phyloP scores from a whole-genome alignment of 2,113 vertebrate genomes.

The Dendropsophus ebraccatus region DNA sequence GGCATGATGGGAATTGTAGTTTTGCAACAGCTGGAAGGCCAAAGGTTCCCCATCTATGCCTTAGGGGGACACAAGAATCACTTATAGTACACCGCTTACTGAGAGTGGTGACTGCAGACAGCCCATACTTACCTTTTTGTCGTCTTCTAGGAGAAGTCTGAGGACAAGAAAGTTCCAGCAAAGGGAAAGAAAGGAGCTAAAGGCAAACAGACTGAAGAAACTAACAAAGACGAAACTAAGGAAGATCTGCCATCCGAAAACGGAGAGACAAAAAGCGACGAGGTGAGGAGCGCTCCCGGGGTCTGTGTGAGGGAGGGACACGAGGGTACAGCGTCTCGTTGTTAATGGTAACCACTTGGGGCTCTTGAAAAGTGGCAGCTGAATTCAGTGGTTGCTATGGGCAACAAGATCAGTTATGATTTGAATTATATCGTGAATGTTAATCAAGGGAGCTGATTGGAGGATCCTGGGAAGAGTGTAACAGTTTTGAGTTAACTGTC shows the following conservation, averaged over 20 bases:
- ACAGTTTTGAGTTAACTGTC: no score
- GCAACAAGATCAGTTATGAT: background rate
- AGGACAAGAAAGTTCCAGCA: conserved; percentile 76
- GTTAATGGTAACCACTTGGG: background rate
- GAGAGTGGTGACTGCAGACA: no score
- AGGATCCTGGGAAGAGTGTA: no score
- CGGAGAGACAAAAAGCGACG: conserved; percentile 85
- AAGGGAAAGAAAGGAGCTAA: conserved; percentile 85
- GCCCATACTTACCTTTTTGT: background rate
- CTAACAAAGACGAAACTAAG: conserved; percentile 78
- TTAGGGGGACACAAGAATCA: no score
- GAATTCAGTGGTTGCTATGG: background rate
- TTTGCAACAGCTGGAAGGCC: no score
- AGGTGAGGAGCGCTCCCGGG: conserved; percentile 70
- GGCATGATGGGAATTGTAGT: no score
- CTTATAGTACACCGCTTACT: no score
- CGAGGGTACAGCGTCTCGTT: background rate
- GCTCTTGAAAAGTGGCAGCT: no score
- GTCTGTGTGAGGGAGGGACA: no score
- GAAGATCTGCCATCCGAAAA: conserved; percentile 86
- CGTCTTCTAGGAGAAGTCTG: conserved; percentile 72
- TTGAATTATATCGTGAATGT: no score
- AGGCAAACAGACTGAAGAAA: conserved; percentile 80
- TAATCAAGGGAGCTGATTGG: no score
- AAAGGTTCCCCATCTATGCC: no score